Conservation (phyloP, 2,797 vertebrate species). For the Rachycentron canadum region DNA sequence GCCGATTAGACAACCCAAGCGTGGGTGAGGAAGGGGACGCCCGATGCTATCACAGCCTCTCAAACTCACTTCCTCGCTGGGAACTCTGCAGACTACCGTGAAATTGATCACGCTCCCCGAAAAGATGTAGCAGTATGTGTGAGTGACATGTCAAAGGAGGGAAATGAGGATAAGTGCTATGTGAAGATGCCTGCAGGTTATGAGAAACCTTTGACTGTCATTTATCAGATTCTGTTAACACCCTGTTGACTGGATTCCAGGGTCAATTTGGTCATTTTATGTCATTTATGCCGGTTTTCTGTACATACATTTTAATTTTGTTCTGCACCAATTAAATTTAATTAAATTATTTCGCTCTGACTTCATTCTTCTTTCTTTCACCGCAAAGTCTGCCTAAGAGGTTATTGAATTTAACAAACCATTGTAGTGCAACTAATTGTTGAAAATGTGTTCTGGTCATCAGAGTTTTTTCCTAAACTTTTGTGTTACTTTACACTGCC, state of each 20-base stretch:
- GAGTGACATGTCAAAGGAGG: slow-evolving; percentile 58
- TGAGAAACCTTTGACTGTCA: slow-evolving; percentile 30
- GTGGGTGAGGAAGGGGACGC: slow-evolving; percentile 67
- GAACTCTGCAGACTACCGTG: slow-evolving; percentile 68
- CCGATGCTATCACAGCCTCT: slow-evolving; percentile 71
- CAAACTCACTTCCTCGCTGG: slow-evolving; percentile 69
- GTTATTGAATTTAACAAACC: not conserved
- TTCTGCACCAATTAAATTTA: not conserved
- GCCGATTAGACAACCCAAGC: slow-evolving; percentile 75
- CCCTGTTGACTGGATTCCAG: slow-evolving; percentile 7
- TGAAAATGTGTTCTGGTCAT: no score
- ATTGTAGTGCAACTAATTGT: not conserved
- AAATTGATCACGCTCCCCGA: slow-evolving; percentile 77
- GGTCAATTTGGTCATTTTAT: not conserved
- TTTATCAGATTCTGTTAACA: slow-evolving; percentile 34
- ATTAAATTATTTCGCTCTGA: not conserved
- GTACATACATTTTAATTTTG: not conserved
- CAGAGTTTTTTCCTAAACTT: no score
- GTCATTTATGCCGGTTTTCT: not conserved
- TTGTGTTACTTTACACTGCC: no score
- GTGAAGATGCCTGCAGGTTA: slow-evolving; percentile 44
- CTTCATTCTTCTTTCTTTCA: no score
- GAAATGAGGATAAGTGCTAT: slow-evolving; percentile 56
- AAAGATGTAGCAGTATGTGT: slow-evolving; percentile 60
- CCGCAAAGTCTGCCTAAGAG: not conserved